Percentiles rank a stretch among this genome's conserved stretches.
Evolutionary conservation across 2,113 vertebrate genomes (phyloP).

Genomic region (Tympanuchus pallidicinctus): DNA sequence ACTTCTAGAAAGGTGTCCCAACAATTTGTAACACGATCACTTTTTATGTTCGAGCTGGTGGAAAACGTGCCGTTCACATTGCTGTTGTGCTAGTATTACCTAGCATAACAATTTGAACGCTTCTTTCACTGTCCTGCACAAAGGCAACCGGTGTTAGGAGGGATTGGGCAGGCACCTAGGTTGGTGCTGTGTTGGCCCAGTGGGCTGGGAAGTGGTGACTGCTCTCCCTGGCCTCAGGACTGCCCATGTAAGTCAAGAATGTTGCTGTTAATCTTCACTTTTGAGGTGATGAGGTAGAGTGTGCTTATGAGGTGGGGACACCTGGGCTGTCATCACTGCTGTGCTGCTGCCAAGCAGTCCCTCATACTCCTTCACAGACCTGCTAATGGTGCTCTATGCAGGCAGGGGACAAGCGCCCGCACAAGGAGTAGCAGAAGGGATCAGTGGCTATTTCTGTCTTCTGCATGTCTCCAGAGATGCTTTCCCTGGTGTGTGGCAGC

Average conservation of each 20-base stretch:
- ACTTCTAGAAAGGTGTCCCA: background rate
- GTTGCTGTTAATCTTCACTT: background rate
- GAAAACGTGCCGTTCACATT: background rate
- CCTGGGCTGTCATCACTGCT: background rate
- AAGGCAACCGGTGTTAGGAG: background rate
- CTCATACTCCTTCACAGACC: rapidly evolving
- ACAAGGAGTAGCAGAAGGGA: background rate
- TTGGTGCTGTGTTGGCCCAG: background rate
- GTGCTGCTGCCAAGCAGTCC: background rate
- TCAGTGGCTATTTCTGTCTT: rapidly evolving
- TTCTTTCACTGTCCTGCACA: background rate
- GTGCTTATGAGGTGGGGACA: background rate
- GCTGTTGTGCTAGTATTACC: background rate
- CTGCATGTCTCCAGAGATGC: rapidly evolving
- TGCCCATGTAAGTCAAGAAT: background rate
- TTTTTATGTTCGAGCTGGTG: rapidly evolving
- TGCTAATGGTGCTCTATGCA: background rate
- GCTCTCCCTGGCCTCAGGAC: background rate
- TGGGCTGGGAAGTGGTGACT: background rate
- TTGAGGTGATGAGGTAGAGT: background rate
- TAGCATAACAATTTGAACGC: background rate
- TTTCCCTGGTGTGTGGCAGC: background rate
- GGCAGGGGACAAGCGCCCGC: background rate
- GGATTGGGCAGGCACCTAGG: background rate
- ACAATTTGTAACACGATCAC: background rate